Evolutionary conservation across 1,140 invertebrate genomes (phyloP).

Genomic region (Drosophila jambulina): DNA sequence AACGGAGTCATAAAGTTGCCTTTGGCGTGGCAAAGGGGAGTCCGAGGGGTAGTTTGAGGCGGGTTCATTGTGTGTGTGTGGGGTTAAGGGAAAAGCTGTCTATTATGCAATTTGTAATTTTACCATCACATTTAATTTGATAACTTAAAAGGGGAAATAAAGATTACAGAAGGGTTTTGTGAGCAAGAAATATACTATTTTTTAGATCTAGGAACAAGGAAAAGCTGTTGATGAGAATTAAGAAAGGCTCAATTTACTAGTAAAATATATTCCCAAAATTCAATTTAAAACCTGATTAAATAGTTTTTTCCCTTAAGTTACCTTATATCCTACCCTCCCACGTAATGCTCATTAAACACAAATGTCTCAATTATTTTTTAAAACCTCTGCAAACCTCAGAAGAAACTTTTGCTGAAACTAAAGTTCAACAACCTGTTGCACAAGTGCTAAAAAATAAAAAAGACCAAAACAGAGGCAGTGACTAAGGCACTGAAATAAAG

Average conservation of each 20-base stretch:
- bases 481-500: conserved; percentile 17
- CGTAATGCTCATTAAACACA: conserved; percentile 23
- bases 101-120: conserved; percentile 44
- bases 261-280: too few species aligned
- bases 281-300: too few species aligned
- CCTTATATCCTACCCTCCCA: neutral
- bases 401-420: conserved; percentile 38
- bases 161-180: neutral
- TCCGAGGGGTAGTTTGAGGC: neutral
- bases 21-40: neutral
- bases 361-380: conserved; percentile 29
- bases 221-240: neutral
- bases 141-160: conserved; percentile 1
- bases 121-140: conserved; percentile 16
- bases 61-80: conserved; percentile 2
- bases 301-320: neutral
- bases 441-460: conserved; percentile 36
- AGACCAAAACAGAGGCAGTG: neutral
- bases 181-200: neutral
- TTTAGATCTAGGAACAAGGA: neutral
- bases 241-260: too few species aligned
- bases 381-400: neutral
- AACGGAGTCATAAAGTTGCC: conserved; percentile 63
- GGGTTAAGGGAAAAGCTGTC: conserved; percentile 17
- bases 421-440: conserved; percentile 80